Evolutionary conservation across 1,140 invertebrate genomes (phyloP).

Genomic region (Euwallacea similis): DNA sequence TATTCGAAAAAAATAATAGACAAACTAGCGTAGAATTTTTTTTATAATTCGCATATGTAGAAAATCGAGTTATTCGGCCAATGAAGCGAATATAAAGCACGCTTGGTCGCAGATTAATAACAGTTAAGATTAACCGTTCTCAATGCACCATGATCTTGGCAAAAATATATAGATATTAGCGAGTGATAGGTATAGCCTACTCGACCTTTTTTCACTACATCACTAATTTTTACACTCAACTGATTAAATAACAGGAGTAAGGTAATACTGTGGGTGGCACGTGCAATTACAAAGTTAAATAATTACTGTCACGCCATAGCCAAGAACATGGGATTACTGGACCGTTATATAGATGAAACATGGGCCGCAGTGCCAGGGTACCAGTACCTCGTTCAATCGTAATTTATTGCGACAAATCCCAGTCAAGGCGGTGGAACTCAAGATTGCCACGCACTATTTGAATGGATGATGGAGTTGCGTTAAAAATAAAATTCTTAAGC

Average conservation of each 20-base stretch:
- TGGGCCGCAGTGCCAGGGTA: too few relatives aligned
- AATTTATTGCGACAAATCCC: too few relatives aligned
- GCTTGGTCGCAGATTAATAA: too few relatives aligned
- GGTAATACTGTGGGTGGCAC: neutral
- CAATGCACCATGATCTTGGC: neutral
- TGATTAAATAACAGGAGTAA: neutral
- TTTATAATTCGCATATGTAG: too few relatives aligned
- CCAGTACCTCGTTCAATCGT: too few relatives aligned
- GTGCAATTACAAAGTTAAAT: neutral
- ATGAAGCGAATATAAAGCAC: too few relatives aligned
- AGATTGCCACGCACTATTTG: too few relatives aligned
- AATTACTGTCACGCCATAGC: neutral
- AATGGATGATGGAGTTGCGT: too few relatives aligned
- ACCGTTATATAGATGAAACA: neutral
- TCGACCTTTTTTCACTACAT: neutral
- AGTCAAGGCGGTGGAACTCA: too few relatives aligned
- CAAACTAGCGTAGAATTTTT: too few relatives aligned
- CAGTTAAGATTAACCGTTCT: neutral
- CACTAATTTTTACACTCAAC: neutral
- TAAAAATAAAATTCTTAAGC: too few relatives aligned
- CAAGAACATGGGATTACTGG: neutral
- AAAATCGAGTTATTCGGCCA: too few relatives aligned
- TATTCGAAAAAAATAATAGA: neutral
- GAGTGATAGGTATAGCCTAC: neutral
- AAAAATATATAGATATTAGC: neutral